phyloP scores from a whole-genome alignment of 2,113 vertebrate species.

The Cochlearius cochlearius region DNA sequence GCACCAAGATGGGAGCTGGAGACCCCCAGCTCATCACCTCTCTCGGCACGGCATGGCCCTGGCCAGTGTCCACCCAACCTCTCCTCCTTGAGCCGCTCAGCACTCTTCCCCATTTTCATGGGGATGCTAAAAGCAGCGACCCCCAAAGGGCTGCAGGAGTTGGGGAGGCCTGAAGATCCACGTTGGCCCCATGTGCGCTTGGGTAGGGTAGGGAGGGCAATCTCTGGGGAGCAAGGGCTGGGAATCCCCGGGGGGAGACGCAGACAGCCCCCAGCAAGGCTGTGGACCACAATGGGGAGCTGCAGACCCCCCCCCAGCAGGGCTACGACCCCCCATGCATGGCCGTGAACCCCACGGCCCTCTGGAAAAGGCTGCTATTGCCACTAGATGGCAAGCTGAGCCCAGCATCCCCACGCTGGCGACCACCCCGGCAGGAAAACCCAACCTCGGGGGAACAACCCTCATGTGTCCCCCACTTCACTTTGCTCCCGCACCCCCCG shows the following conservation, averaged over 20 bases:
- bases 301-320: neutral
- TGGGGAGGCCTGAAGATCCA: neutral
- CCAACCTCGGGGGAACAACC: neutral
- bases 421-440: neutral
- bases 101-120: rapidly evolving
- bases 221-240: rapidly evolving
- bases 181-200: rapidly evolving
- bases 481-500: neutral
- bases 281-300: rapidly evolving
- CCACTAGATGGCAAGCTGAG: conserved; percentile 63
- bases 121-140: neutral
- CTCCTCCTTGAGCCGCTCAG: neutral
- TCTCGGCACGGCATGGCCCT: rapidly evolving
- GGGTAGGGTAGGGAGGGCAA: neutral
- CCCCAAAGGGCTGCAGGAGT: neutral
- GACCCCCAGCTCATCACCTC: neutral
- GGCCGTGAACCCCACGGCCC: rapidly evolving
- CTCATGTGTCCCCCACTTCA: rapidly evolving
- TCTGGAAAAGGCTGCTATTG: neutral
- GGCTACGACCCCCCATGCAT: rapidly evolving
- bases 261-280: neutral
- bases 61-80: rapidly evolving
- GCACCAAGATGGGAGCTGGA: neutral
- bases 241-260: rapidly evolving
- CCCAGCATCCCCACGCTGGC: rapidly evolving